Evolutionary conservation across 2,113 vertebrate species (phyloP).

Genomic region (Aspiorhynchus laticeps): DNA sequence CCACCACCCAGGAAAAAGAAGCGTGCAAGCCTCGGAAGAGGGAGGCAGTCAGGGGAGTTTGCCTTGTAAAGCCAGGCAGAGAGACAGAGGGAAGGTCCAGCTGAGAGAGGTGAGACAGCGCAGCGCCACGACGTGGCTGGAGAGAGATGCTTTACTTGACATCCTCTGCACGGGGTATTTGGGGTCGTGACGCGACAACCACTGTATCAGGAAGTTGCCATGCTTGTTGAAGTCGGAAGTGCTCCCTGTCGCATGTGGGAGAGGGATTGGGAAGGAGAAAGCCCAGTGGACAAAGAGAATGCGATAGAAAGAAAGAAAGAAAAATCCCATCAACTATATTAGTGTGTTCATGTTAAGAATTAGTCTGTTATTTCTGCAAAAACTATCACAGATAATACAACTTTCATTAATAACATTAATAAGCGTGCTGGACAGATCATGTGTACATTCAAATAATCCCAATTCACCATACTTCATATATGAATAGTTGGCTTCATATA

Average conservation of each 20-base stretch:
- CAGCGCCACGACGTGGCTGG: slow-evolving; percentile 85
- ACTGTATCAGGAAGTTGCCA: slow-evolving; percentile 93
- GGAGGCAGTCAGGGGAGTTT: slow-evolving; percentile 85
- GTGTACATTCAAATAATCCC: not conserved
- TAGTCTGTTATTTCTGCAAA: not conserved
- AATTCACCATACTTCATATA: not conserved
- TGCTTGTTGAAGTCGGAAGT: slow-evolving; percentile 83
- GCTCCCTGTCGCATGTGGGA: slow-evolving; percentile 63
- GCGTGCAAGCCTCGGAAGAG: slow-evolving; percentile 61
- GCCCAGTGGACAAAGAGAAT: not conserved
- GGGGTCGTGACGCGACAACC: slow-evolving; percentile 88
- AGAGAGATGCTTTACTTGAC: slow-evolving; percentile 98
- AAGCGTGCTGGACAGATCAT: slow-evolving; percentile 4
- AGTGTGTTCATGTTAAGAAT: not conserved
- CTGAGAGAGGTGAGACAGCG: slow-evolving; percentile 90
- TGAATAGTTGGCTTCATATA: not conserved
- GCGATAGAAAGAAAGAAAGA: slow-evolving; percentile 23
- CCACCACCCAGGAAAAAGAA: slow-evolving; percentile 69
- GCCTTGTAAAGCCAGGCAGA: slow-evolving; percentile 91
- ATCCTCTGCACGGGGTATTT: slow-evolving; percentile 86
- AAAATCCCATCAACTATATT: not conserved
- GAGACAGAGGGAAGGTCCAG: slow-evolving; percentile 92
- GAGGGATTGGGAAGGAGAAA: slow-evolving; percentile 18
- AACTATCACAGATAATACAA: not conserved
- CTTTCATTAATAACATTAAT: slow-evolving; percentile 4